Conservation (phyloP, 2,113 vertebrate genomes). For the Leuciscus idus region DNA sequence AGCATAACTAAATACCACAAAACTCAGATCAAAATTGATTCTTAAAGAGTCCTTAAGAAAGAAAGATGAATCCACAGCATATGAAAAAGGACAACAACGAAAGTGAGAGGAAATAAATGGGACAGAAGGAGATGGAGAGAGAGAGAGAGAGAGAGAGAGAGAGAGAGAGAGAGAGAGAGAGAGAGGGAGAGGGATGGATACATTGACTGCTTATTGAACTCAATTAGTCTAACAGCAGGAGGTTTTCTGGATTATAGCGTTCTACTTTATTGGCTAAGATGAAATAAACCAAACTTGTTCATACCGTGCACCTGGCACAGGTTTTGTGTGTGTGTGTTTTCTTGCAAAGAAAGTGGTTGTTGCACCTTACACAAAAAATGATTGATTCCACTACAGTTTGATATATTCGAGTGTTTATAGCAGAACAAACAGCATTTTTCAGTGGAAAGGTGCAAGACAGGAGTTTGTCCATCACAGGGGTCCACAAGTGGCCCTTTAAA, state of each 20-base stretch:
- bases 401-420: neutral
- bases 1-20: neutral
- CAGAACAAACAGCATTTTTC: neutral
- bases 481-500: neutral
- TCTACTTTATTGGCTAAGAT: slow-evolving; percentile 27
- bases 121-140: neutral
- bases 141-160: slow-evolving; percentile 9
- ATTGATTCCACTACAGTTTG: neutral
- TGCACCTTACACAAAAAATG: neutral
- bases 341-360: neutral
- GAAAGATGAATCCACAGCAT: neutral
- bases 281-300: slow-evolving; percentile 6
- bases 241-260: slow-evolving; percentile 7
- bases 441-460: too few relatives aligned
- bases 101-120: neutral
- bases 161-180: neutral
- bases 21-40: neutral
- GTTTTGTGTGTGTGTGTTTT: neutral
- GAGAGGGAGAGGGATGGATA: neutral
- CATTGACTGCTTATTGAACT: slow-evolving; percentile 11
- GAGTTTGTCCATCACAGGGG: neutral
- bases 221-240: slow-evolving; percentile 42
- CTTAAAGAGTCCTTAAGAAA: neutral
- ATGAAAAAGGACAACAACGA: neutral
- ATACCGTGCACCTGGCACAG: slow-evolving; percentile 6